These are phyloP conservation scores for Xanthia togata DNA, from an alignment of 2,888 invertebrate genomes.

Conservation along the genomic window DNA sequence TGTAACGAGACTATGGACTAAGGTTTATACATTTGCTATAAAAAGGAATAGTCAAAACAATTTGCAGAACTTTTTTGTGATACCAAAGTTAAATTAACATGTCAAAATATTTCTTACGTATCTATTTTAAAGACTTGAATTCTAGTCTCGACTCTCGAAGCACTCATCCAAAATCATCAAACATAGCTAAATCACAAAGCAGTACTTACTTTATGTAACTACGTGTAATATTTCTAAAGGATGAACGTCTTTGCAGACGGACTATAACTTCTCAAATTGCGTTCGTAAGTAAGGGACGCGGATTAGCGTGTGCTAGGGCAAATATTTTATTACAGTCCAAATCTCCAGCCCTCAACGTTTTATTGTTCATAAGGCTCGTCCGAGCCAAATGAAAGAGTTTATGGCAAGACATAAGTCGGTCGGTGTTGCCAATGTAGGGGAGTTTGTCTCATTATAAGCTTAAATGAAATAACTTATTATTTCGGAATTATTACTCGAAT, in stretches of 20 bases:
- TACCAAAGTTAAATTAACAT: not conserved
- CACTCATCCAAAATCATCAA: constrained; percentile 33
- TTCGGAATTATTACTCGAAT: constrained; percentile 19
- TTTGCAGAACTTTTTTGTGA: not conserved
- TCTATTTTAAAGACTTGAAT: not conserved
- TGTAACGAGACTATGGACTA: not conserved
- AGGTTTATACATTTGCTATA: not conserved
- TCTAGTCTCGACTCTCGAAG: constrained; percentile 13
- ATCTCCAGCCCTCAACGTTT: constrained; percentile 90
- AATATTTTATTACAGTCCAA: constrained; percentile 91
- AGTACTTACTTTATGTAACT: constrained; percentile 59
- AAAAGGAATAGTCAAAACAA: constrained; percentile 4
- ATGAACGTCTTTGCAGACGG: constrained; percentile 73
- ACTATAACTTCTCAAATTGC: constrained; percentile 90
- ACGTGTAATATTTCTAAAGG: constrained; percentile 70
- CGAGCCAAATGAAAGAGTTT: constrained; percentile 91
- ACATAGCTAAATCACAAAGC: constrained; percentile 44
- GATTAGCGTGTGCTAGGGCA: constrained; percentile 90
- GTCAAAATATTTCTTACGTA: not conserved
- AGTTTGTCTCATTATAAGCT: constrained; percentile 71
- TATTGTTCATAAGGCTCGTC: constrained; percentile 91
- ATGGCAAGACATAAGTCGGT: constrained; percentile 88
- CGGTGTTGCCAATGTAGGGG: constrained; percentile 83
- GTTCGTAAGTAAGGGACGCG: constrained; percentile 88
- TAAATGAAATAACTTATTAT: constrained; percentile 52